Percentiles rank a stretch among this genome's conserved stretches.
phyloP scores from a whole-genome alignment of 2,888 invertebrate genomes.

The Heterodera filipjevi region DNA sequence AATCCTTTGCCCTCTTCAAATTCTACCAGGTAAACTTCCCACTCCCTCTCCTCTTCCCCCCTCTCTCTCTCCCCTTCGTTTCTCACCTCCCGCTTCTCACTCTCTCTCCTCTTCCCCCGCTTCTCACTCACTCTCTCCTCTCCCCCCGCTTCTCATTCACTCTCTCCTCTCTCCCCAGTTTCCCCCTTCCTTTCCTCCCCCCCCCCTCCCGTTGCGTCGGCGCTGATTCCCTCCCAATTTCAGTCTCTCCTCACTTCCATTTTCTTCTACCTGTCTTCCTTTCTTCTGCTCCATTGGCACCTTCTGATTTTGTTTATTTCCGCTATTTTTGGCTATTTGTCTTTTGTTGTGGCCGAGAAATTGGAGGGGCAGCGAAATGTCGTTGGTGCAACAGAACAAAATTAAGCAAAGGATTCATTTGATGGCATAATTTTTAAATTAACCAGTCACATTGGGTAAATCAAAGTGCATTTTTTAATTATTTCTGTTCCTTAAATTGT shows the following conservation, averaged over 20 bases:
- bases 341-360: conserved; percentile 30
- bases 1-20: conserved; percentile 96
- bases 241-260: conserved; percentile 68
- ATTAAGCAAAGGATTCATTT: not conserved
- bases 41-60: no score
- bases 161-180: conserved; percentile 9
- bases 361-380: conserved; percentile 16
- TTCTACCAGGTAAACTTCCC: conserved; percentile 78
- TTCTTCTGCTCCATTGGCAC: conserved; percentile 67
- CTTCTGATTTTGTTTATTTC: conserved; percentile 65
- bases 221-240: conserved; percentile 14
- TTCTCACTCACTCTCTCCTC: no score
- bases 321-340: conserved; percentile 32
- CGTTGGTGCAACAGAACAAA: not conserved
- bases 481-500: no score
- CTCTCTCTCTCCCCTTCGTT: no score
- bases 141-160: no score
- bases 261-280: conserved; percentile 67
- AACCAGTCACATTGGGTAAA: no score
- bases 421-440: no score
- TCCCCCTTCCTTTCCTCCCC: not conserved
- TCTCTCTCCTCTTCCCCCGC: no score
- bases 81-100: no score
- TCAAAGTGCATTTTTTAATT: no score
- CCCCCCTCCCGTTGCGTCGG: not conserved